Evolutionary conservation across 2,888 invertebrate species (phyloP), one percentile per base, ranked within the genome.

Genomic region (Dicranocentrus wangi): DNA sequence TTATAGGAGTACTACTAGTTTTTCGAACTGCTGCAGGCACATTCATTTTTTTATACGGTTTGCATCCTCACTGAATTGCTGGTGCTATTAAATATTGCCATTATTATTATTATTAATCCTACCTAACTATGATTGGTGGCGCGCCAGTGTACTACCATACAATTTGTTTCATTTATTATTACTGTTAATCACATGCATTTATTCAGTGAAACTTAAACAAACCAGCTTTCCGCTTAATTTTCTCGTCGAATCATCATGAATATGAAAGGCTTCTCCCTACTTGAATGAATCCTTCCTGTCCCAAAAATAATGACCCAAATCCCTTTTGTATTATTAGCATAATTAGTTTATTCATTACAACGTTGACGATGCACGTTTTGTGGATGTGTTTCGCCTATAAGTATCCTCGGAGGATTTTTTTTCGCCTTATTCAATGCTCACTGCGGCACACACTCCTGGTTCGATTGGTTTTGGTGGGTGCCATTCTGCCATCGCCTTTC

Each of bases 301-400:
- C 78, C 70, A 69, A 78, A 77, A 78, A 78, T 70, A 78, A 78
- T 70, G 70, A 78, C 78, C 70, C 63, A 70, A 78, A 78, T 78
- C 78, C 70, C 55, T 42, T 65, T 51, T 60, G 47, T 60, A 60
- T 55, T 60, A 60, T 55, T 55, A 69, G 21, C 39, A 76, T 76
- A 68, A 76, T 76, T 76, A 76, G 60, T 76, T 76, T 76, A 58
- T 53, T 63, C 27, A 43, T 47, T 47, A 47, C 15, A 5, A 10
- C 10, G 32, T 32, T 32, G 32, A 32, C 32, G 32, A 10, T 32
- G 32, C 32, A 32, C 32, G 32, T 32, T 32, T 32, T 32, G 32
- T 7, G 32, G 10, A 32, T 32, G 32, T 32, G 32, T 10, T 7
- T 32, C 32, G 32, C 32, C 32, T 10, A 32, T 32, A n/a, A n/a